These are phyloP conservation scores for Myotis vivesi DNA, from an alignment of 2,797 vertebrate species.

Conservation along the genomic window DNA sequence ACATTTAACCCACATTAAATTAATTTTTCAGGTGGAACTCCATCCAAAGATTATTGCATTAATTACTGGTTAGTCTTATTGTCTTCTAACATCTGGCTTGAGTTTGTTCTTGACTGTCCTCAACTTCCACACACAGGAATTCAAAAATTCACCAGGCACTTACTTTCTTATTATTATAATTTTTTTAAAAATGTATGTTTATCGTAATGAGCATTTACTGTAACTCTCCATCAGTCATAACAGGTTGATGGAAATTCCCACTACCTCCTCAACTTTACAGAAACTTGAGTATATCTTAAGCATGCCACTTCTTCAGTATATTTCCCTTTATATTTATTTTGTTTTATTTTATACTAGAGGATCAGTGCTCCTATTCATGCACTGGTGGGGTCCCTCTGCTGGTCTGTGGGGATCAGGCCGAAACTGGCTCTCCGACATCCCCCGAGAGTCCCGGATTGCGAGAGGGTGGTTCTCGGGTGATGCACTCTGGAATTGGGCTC, in stretches of 20 bases:
- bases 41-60: not conserved
- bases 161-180: not conserved
- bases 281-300: not conserved
- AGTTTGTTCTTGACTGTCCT: not conserved
- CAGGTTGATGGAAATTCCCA: no score
- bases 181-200: not conserved
- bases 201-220: not conserved
- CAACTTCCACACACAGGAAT: not conserved
- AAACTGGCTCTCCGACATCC: no score
- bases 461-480: no score
- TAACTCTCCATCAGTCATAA: not conserved
- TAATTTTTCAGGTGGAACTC: slow-evolving; percentile 48
- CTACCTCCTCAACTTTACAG: not conserved
- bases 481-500: no score
- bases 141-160: not conserved
- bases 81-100: not conserved
- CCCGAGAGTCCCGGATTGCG: no score
- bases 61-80: not conserved
- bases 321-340: not conserved
- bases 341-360: no score
- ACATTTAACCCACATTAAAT: slow-evolving; percentile 48
- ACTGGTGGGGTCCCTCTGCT: no score
- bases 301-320: not conserved
- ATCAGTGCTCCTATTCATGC: no score
- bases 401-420: no score